Evolutionary conservation across 2,888 invertebrate species (phyloP), one percentile per base, ranked within the genome.

Genomic region (Andricus curvator): DNA sequence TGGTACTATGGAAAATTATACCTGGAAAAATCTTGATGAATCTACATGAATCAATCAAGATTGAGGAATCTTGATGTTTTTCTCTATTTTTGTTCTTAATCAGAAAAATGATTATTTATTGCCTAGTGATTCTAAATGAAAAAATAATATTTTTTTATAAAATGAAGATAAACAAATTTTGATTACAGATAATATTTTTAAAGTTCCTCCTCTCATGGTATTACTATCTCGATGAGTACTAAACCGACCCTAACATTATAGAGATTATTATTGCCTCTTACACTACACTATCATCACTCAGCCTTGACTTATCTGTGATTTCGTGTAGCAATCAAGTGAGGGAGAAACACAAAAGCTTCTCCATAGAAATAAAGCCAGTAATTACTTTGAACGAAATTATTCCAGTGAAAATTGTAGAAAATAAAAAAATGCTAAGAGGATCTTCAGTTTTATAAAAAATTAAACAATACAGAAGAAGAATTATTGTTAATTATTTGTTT

Each of bases 301-400:
- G n/a, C 56, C 20, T n/a, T 56, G n/a, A n/a, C n/a, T 56, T 56
- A 56, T 56, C n/a, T 9, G n/a, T n/a, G 56, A 56, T 56, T n/a
- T 56, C 8, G 2, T 56, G 9, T 56, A 56, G 56, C n/a, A 84
- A 81, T 82, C 76, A 78, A 84, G 78, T 60, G 77, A 81, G 81
- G 70, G 80, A 56, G 60, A 56, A 56, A n/a, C n/a, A 9, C 56
- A 56, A 4, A 56, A 56, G n/a, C 9, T n/a, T n/a, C n/a, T 3
- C 8, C 56, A 56, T n/a, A n/a, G 56, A 56, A 56, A 56, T 56
- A n/a, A 56, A 56, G 4, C n/a, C 9, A n/a, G 56, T 56, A 56
- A 56, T 56, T n/a, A 17, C 8, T n/a, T 56, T n/a, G 8, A 56
- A 48, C 48, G 17, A 11, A 48, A 48, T 48, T 17, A 17, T 48